Conservation (phyloP, 2,888 invertebrate species). For the Mactromeris polynyma region DNA sequence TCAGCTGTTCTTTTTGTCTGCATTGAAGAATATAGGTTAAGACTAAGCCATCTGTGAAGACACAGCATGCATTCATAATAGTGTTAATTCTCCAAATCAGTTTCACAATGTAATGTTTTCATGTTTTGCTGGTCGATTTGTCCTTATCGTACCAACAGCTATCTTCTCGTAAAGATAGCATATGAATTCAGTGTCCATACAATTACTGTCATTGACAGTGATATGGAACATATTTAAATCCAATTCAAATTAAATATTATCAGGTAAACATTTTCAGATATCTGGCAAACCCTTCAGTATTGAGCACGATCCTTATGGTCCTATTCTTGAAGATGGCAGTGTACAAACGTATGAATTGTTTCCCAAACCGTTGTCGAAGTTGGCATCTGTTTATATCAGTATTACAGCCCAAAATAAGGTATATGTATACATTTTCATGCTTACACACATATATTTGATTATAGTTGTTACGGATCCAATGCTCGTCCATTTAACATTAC, state of each 20-base stretch:
- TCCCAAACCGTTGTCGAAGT: slow-evolving; percentile 39
- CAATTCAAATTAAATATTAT: not conserved
- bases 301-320: slow-evolving; percentile 41
- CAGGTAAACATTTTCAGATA: slow-evolving; percentile 41
- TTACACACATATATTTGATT: not conserved
- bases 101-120: not conserved
- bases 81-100: not conserved
- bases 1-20: no score
- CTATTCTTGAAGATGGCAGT: slow-evolving; percentile 49
- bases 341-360: slow-evolving; percentile 48
- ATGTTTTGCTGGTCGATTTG: not conserved
- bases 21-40: no score
- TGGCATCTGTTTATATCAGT: slow-evolving; percentile 50
- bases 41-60: no score
- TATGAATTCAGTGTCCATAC: no score
- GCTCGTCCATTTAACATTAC: no score
- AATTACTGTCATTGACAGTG: not conserved
- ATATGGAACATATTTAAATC: not conserved
- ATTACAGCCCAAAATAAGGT: slow-evolving; percentile 67
- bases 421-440: not conserved
- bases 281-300: slow-evolving; percentile 31
- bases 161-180: no score
- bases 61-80: no score
- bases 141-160: not conserved
- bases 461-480: no score